Conservation (phyloP, 1,140 invertebrate genomes). For the Diuraphis noxia region DNA sequence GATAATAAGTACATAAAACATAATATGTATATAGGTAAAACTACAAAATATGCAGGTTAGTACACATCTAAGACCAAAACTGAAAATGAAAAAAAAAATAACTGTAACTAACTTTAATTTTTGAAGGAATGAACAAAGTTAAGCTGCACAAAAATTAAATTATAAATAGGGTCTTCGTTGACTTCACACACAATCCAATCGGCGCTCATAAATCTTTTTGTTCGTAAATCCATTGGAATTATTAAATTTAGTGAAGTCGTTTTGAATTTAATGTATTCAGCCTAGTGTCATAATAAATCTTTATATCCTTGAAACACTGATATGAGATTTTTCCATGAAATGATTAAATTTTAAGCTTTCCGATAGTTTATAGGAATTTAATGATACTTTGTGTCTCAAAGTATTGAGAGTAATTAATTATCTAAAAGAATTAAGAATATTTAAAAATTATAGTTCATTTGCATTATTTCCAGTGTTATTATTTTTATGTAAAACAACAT, state of each 20-base stretch:
- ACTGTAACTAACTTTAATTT: not conserved
- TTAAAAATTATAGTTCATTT: not conserved
- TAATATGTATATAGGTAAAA: not conserved
- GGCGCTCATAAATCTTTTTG: not conserved
- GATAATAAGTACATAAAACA: not conserved
- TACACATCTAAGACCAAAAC: not conserved
- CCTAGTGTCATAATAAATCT: not conserved
- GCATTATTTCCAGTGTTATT: not conserved
- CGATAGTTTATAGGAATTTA: not conserved
- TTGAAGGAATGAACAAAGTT: not conserved
- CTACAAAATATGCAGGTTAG: too few species aligned
- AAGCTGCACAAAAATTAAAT: not conserved
- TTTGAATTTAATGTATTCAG: slow-evolving; percentile 20
- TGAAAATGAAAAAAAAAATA: not conserved
- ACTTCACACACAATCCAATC: not conserved
- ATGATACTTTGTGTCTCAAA: not conserved
- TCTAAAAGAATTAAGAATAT: not conserved
- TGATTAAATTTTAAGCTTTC: not conserved
- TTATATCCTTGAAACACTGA: not conserved
- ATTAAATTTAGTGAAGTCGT: not conserved
- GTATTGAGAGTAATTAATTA: not conserved
- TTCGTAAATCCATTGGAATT: not conserved
- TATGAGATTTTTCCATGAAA: not conserved
- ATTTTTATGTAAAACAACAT: too few species aligned
- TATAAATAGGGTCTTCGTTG: not conserved